These are phyloP conservation scores for Saccostrea cuccullata DNA, from an alignment of 1,140 invertebrate species.

Conservation along the genomic window DNA sequence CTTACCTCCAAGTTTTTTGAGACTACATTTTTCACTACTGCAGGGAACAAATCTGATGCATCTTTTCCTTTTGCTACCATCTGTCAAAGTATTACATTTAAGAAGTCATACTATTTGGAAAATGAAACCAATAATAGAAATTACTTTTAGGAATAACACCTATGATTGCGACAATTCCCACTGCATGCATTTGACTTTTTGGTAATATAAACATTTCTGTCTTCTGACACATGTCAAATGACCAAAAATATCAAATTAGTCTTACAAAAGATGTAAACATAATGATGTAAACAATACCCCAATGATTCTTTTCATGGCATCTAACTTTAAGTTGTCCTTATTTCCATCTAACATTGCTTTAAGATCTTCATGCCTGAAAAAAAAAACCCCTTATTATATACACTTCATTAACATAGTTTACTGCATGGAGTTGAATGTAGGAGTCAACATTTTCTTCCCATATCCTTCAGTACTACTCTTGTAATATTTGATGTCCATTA, in stretches of 20 bases:
- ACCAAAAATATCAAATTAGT: neutral
- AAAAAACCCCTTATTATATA: slow-evolving; percentile 24
- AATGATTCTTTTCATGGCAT: slow-evolving; percentile 99
- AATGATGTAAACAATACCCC: slow-evolving; percentile 82
- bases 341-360: slow-evolving; percentile 96
- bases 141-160: too few species aligned
- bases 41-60: slow-evolving; percentile 98
- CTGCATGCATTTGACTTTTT: too few species aligned
- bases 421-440: too few species aligned
- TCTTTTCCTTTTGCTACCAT: slow-evolving; percentile 99
- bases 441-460: too few species aligned
- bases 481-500: too few species aligned
- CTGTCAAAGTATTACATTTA: slow-evolving; percentile 78
- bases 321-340: slow-evolving; percentile 97
- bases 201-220: too few species aligned
- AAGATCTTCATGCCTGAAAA: slow-evolving; percentile 86
- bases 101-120: neutral
- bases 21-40: slow-evolving; percentile 99
- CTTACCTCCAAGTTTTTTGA: slow-evolving; percentile 98
- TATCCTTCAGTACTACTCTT: too few species aligned
- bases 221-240: too few species aligned
- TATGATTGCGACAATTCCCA: too few species aligned
- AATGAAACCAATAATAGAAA: too few species aligned
- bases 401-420: too few species aligned
- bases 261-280: neutral